These are phyloP conservation scores for Phania funesta DNA, from an alignment of 2,888 invertebrate species.

Conservation along the genomic window DNA sequence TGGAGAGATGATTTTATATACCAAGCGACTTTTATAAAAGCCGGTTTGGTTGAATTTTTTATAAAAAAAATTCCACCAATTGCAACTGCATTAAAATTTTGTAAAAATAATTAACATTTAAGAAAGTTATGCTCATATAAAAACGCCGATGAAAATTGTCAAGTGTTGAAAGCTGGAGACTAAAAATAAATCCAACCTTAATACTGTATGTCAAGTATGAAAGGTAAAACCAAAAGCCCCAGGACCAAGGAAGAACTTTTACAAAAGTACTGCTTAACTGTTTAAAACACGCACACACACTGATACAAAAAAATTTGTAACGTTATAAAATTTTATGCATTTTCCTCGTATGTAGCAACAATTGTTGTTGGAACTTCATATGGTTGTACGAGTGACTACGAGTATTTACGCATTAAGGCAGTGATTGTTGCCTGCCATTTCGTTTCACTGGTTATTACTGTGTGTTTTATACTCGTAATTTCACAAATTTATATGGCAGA, in stretches of 20 bases:
- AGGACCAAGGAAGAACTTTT: not conserved
- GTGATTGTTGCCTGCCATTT: constrained; percentile 57
- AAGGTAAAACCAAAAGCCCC: not conserved
- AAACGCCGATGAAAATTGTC: not conserved
- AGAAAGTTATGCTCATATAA: not conserved
- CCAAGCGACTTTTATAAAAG: too few species aligned
- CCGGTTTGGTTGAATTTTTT: too few species aligned
- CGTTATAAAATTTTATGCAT: not conserved
- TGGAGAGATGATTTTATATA: too few species aligned
- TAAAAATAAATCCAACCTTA: not conserved
- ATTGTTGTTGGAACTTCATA: constrained; percentile 25
- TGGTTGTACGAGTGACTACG: too few species aligned
- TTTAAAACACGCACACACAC: not conserved
- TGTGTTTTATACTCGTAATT: constrained; percentile 8
- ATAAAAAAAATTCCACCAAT: too few species aligned
- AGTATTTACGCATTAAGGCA: constrained; percentile 44
- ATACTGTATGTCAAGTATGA: not conserved
- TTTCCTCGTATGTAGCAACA: not conserved
- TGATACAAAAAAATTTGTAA: not conserved
- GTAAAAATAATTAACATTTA: too few species aligned
- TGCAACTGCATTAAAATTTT: too few species aligned
- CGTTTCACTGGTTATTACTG: constrained; percentile 40
- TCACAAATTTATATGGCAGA: constrained; percentile 16
- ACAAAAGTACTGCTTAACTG: not conserved
- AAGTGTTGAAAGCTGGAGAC: not conserved